Base-by-base conservation (phyloP, 2,888 invertebrate species). In the Agonopterix alstromeriana region DNA sequence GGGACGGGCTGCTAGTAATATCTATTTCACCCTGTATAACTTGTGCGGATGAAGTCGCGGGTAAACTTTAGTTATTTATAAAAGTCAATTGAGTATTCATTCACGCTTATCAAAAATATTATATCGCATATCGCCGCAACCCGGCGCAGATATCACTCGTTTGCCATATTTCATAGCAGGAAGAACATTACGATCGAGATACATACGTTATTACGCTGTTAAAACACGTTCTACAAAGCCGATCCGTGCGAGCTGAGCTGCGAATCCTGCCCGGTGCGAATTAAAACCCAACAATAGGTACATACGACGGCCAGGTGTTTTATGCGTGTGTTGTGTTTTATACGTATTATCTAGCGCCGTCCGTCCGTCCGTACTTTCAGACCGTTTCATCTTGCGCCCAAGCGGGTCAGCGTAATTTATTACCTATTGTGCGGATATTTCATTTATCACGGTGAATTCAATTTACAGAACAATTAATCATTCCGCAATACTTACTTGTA, bases 371-470 rank as follows among this genome's bases (percentile, higher is more conserved):
- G 73, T 81, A 82, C 80, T 82, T 81, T 78, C 71, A 73, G 77
- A 78, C 70, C 82, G 77, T 81, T 84, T 80, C 85, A 84, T 86
- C 83, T 86, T 83, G 79, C 80, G 72, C 77, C 77, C 77, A 71
- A 76, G 73, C 81, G 84, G 84, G 85, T 82, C 81, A 82, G 82
- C 69, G 86, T 86, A 84, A 88, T 88, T 88, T 87, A 86, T 88
- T 85, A 88, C 85, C 87, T 87, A 86, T 87, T 88, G 87, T 87
- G 82, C 73, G 82, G 78, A 85, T 85, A 86, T 86, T 86, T 87
- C 86, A 88, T 88, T 88, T 84, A 87, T 88, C 87, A 86, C 83
- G 83, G 82, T 84, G 87, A 86, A 85, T 86, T 88, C 85, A 87
- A 88, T 88, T 86, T 85, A 83, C 81, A 83, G 81, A 82, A 84